phyloP scores from a whole-genome alignment of 2,888 invertebrate genomes.

The Pristionchus fissidentatus region DNA sequence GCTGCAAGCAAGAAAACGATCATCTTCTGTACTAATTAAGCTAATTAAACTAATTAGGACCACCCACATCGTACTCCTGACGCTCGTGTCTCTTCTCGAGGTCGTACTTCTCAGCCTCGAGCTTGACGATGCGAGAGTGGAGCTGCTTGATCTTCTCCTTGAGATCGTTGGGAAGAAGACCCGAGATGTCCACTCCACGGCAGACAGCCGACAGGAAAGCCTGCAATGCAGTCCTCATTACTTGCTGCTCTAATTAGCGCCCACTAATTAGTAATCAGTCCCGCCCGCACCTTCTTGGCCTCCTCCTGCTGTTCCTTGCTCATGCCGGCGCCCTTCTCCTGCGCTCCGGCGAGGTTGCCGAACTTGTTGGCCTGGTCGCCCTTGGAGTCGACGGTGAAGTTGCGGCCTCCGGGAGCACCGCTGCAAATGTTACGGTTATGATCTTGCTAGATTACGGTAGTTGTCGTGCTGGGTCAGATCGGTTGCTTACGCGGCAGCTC shows the following conservation, averaged over 20 bases:
- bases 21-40: background rate
- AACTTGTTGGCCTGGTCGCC: conserved; percentile 67
- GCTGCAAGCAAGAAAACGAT: conserved; percentile 54
- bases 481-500: conserved; percentile 59
- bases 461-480: background rate
- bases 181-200: conserved; percentile 69
- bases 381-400: conserved; percentile 70
- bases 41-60: background rate
- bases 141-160: conserved; percentile 74
- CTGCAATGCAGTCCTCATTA: no score
- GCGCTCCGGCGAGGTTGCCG: conserved; percentile 61
- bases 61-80: conserved; percentile 74
- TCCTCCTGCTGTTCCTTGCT: conserved; percentile 70
- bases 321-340: conserved; percentile 51
- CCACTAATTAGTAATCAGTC: background rate
- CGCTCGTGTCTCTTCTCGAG: conserved; percentile 75
- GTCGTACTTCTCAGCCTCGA: conserved; percentile 75
- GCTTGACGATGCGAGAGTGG: conserved; percentile 71
- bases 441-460: background rate
- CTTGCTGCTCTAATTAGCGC: no score
- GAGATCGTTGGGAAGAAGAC: conserved; percentile 73
- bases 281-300: conserved; percentile 60
- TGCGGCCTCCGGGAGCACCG: conserved; percentile 67
- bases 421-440: conserved; percentile 27
- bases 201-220: conserved; percentile 71